Evolutionary conservation across 2,888 invertebrate genomes (phyloP), one percentile per base, ranked within the genome.

Genomic region (Barypeithes pellucidus): DNA sequence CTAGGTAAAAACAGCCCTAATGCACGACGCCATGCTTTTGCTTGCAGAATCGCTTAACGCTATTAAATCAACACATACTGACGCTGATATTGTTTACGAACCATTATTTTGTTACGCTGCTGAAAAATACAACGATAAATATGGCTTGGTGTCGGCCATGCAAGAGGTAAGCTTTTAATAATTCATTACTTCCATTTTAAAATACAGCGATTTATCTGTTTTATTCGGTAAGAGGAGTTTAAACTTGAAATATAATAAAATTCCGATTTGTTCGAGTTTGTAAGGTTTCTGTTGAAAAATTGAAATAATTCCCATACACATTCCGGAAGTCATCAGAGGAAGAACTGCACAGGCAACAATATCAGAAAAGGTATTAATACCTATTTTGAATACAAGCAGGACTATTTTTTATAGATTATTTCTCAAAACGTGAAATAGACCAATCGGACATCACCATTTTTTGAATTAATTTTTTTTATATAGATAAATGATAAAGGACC

Each of bases 11-110:
- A 89, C 91, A 74, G 91, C 92, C 9, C 82, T 93, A 45, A 88
- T 92, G 78, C 90, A 91, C 80, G 93, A 94, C 84, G 92, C 92
- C 0, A 90, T 93, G 1, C 87, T 88, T 77, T 84, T 92, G 67
- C 91, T 92, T 79, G 89, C 90, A 1, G 88, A 88, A 76, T 90
- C 90, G 0, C 54, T 75, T 61, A 72, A 73, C 41, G 50, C 60
- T 18, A 61, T 73, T 61, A 72, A 72, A 61, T 66, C 68, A 70
- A 61, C 61, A 61, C 65, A 73, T 52, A 66, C 59, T 33, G 69
- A 75, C 59, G 68, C 43, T 24, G 66, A 69, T 61, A 66, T 72
- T 54, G 66, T 60, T 66, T 75, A 61, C 63, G 69, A 72, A 54
- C 72, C 72, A 69, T 68, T 69, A 67, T 73, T 61, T 60, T 75